phyloP scores from a whole-genome alignment of 2,113 vertebrate species.

The Periophthalmodon schlosseri region DNA sequence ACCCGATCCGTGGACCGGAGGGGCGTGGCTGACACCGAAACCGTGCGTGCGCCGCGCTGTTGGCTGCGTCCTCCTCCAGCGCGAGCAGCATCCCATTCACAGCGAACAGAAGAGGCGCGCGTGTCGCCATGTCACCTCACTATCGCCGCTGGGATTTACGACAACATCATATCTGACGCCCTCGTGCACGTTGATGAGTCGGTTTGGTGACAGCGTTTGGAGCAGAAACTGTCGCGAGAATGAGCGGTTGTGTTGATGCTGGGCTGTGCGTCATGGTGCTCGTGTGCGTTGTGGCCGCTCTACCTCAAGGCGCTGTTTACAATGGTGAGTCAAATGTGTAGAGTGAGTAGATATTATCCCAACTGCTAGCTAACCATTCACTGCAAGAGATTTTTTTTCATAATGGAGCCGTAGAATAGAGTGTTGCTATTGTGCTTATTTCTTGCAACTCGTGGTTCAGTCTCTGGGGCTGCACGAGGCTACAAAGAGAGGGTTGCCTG shows the following conservation, averaged over 20 bases:
- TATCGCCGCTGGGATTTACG: not conserved
- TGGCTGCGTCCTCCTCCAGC: not conserved
- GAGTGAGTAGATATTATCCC: not conserved
- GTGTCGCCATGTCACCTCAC: slow-evolving; percentile 15
- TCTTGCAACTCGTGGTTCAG: not conserved
- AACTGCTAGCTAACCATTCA: not conserved
- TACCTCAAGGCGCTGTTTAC: slow-evolving; percentile 38
- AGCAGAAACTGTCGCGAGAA: slow-evolving; percentile 15
- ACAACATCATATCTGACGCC: slow-evolving; percentile 11
- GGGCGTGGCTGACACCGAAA: slow-evolving; percentile 22
- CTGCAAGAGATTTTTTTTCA: not conserved
- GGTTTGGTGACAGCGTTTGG: not conserved
- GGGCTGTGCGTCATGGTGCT: slow-evolving; percentile 38
- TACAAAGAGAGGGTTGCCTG: no score
- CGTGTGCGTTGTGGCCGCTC: slow-evolving; percentile 29
- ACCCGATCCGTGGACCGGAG: slow-evolving; percentile 25
- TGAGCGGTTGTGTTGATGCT: slow-evolving; percentile 15
- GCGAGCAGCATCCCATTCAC: slow-evolving; percentile 33
- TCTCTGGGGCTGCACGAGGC: not conserved
- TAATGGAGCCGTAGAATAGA: no score
- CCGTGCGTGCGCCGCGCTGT: not conserved
- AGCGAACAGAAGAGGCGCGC: slow-evolving; percentile 6
- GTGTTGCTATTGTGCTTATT: not conserved
- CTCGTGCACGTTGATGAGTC: slow-evolving; percentile 42
- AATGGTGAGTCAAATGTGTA: slow-evolving; percentile 52